Evolutionary conservation across 2,888 invertebrate genomes (phyloP), one percentile per base, ranked within the genome.

Genomic region (Clivina fossor): DNA sequence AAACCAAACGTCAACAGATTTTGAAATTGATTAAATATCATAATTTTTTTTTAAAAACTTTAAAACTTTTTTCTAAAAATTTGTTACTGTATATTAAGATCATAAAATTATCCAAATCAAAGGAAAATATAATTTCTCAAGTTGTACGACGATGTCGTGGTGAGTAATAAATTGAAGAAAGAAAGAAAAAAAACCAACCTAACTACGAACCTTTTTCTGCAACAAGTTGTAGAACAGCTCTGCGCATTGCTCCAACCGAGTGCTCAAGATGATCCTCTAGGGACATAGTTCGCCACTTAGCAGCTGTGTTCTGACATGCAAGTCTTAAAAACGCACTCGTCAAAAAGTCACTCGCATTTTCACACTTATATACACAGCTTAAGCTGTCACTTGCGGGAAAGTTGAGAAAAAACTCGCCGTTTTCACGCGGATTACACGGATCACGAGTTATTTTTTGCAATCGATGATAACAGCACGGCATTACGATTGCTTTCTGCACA

Each of bases 391-490:
- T 88, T 2, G 84, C 61, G 0, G 90, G 90, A 68, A 90, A 88
- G 71, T 84, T 81, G 19, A 71, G 69, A 64, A 87, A 87, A 56
- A 65, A 66, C 60, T 69, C 66, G n/a, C 47, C 51, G 19, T 63
- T 63, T 13, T 60, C 48, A 20, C 54, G 51, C 19, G 15, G 55
- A 43, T 9, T 28, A 40, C n/a, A 38, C 20, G 24, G 13, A 5
- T 46, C 28, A 22, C 40, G 16, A 16, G 40, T 26, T 2, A 59
- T 35, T 18, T 74, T 55, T 47, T 72, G 66, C 69, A 90, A 77
- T 71, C 86, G 85, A 68, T 90, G 90, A 65, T 90, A 90, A 67
- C 90, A 90, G 66, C 90, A 90, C 2, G 90, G 86, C 79, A 90
- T 83, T 9, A 89, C 74, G 37, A 85, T 76, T 16, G 88, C 68